Conservation (phyloP, 1,140 invertebrate species). For the Diuraphis noxia region DNA sequence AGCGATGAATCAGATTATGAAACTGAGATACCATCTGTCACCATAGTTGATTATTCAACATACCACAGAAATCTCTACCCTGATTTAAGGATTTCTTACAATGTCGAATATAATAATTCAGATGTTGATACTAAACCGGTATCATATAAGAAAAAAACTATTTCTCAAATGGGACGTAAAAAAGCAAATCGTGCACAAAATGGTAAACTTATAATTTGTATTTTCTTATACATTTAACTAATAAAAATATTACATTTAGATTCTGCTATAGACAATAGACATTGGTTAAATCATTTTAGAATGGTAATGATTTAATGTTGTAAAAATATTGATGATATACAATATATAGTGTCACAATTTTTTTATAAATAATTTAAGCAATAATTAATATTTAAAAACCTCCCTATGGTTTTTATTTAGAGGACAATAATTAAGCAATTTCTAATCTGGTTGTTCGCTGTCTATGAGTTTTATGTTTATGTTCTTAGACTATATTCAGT, state of each 20-base stretch:
- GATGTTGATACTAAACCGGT: not conserved
- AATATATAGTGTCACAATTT: too few relatives aligned
- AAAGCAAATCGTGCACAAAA: constrained; percentile 42
- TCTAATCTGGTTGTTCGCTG: too few relatives aligned
- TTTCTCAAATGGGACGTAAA: constrained; percentile 32
- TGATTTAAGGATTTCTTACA: not conserved
- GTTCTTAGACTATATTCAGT: too few relatives aligned
- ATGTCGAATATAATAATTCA: not conserved
- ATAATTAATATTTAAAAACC: too few relatives aligned
- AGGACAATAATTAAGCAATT: too few relatives aligned
- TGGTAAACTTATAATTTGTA: constrained; percentile 9
- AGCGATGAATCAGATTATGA: constrained; percentile 1
- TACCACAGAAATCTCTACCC: not conserved
- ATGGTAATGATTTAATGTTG: not conserved
- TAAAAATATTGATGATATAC: not conserved
- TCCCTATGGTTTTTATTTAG: too few relatives aligned
- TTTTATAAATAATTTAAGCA: too few relatives aligned
- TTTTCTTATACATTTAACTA: not conserved
- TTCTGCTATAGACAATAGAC: not conserved
- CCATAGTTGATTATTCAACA: not conserved
- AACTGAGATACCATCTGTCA: not conserved
- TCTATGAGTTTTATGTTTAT: too few relatives aligned
- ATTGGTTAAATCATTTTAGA: not conserved
- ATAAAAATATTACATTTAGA: not conserved
- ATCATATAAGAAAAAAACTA: constrained; percentile 1